A percentile compares a stretch with the other conserved stretches of the same genome.
Evolutionary conservation across 1,140 invertebrate species (phyloP).

Genomic region (Euura lappo): DNA sequence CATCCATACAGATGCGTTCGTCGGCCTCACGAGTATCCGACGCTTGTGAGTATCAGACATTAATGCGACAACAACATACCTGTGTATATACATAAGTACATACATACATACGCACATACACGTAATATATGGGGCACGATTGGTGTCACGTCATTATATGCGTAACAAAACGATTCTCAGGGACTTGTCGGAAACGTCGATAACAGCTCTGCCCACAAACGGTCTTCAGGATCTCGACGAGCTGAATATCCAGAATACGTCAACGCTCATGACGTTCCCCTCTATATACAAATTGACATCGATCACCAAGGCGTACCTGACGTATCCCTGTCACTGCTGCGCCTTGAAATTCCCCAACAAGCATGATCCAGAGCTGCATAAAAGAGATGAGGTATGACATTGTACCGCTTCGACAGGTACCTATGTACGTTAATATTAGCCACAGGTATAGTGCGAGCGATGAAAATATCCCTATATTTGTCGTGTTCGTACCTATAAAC

Average conservation of each 20-base stretch:
- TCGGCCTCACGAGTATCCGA: conserved; percentile 66
- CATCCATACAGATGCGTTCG: conserved; percentile 71
- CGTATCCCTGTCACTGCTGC: conserved; percentile 90
- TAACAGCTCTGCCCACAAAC: conserved; percentile 72
- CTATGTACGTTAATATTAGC: no score
- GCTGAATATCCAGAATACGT: conserved; percentile 74
- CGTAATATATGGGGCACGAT: no score
- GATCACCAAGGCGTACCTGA: conserved; percentile 68
- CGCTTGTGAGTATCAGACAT: conserved; percentile 64
- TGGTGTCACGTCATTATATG: no score
- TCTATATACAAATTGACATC: conserved; percentile 82
- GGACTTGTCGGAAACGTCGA: conserved; percentile 77
- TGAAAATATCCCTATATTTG: no score
- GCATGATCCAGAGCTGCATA: conserved; percentile 73
- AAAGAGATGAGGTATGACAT: conserved; percentile 60
- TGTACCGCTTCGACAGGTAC: no score
- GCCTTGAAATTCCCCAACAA: conserved; percentile 83
- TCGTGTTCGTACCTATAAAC: no score
- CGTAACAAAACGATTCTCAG: conserved; percentile 53
- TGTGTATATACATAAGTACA: conserved; percentile 2
- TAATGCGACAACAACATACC: no score
- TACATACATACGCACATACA: no score
- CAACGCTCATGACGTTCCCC: conserved; percentile 78
- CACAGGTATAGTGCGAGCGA: no score
- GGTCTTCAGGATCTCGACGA: conserved; percentile 76